These are phyloP conservation scores for Pomatorhinus ruficollis DNA, from an alignment of 2,113 vertebrate genomes.

Conservation along the genomic window DNA sequence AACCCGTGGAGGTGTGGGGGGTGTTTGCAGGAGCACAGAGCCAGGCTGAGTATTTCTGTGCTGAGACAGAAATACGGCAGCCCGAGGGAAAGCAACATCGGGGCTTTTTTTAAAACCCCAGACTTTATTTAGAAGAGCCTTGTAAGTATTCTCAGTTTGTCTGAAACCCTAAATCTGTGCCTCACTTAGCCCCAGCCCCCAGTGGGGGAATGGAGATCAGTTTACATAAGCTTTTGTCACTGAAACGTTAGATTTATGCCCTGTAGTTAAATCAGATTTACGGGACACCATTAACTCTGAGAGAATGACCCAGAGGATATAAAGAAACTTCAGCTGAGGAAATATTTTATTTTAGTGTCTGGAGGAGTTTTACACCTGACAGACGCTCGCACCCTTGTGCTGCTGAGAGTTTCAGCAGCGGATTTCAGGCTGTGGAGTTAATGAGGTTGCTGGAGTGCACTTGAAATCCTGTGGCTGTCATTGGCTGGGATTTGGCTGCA, in stretches of 20 bases:
- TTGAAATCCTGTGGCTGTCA: background rate
- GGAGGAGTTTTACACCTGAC: slow-evolving; percentile 51
- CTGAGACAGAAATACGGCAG: background rate
- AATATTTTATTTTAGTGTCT: slow-evolving; percentile 52
- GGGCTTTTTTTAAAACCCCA: background rate
- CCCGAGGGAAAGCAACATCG: background rate
- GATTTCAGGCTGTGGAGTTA: background rate
- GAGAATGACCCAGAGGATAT: slow-evolving; percentile 23
- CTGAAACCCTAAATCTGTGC: slow-evolving; percentile 41
- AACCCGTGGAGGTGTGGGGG: background rate
- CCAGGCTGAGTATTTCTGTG: background rate
- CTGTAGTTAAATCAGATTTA: slow-evolving; percentile 39
- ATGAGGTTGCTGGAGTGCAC: background rate
- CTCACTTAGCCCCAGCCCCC: background rate
- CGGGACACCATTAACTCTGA: background rate
- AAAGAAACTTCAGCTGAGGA: slow-evolving; percentile 24
- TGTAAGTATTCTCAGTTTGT: background rate
- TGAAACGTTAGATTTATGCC: slow-evolving; percentile 28
- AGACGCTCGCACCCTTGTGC: background rate
- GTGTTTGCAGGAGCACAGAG: fast-evolving
- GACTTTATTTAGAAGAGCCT: slow-evolving; percentile 3
- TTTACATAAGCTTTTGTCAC: slow-evolving; percentile 61
- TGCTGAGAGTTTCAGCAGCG: background rate
- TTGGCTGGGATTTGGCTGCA: background rate
- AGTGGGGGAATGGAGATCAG: background rate